A percentile compares a stretch with the other conserved stretches of the same genome.
These are phyloP conservation scores for Sinohyriopsis cumingii DNA, from an alignment of 2,888 invertebrate genomes.

Conservation along the genomic window DNA sequence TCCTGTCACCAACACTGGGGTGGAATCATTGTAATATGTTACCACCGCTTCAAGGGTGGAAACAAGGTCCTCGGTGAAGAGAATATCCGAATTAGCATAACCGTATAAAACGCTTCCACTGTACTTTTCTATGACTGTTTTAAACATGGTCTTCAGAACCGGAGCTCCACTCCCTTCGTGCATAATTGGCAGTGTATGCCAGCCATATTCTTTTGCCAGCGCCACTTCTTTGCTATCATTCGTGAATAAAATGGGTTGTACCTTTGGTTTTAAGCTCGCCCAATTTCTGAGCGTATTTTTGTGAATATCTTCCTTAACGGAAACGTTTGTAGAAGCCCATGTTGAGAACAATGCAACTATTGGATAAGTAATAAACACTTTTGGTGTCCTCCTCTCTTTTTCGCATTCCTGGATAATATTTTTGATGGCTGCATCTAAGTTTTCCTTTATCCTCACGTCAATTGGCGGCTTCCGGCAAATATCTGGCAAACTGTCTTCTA, in stretches of 20 bases:
- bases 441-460: constrained; percentile 8
- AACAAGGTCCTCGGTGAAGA: constrained; percentile 48
- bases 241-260: constrained; percentile 42
- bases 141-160: constrained; percentile 56
- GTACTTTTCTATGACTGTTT: constrained; percentile 37
- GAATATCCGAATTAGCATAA: constrained; percentile 60
- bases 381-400: constrained; percentile 1
- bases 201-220: constrained; percentile 24
- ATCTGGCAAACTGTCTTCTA: constrained; percentile 19
- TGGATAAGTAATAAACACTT: constrained; percentile 2
- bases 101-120: constrained; percentile 46
- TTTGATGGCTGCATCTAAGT: constrained; percentile 18
- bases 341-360: constrained; percentile 46
- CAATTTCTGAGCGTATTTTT: constrained; percentile 44
- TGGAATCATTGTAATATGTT: constrained; percentile 7
- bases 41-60: constrained; percentile 31
- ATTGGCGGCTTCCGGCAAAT: constrained; percentile 13
- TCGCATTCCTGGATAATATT: constrained; percentile 17
- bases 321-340: constrained; percentile 27
- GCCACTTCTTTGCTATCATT: constrained; percentile 22
- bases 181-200: constrained; percentile 29
- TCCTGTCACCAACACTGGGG: constrained; percentile 35
- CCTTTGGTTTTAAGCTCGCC: constrained; percentile 34
- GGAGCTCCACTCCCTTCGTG: constrained; percentile 45
- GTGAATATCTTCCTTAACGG: constrained; percentile 25